Percentiles rank a stretch among this genome's conserved stretches.
These are phyloP conservation scores for Tupaia chinensis DNA, from an alignment of 2,113 vertebrate genomes.

Conservation along the genomic window DNA sequence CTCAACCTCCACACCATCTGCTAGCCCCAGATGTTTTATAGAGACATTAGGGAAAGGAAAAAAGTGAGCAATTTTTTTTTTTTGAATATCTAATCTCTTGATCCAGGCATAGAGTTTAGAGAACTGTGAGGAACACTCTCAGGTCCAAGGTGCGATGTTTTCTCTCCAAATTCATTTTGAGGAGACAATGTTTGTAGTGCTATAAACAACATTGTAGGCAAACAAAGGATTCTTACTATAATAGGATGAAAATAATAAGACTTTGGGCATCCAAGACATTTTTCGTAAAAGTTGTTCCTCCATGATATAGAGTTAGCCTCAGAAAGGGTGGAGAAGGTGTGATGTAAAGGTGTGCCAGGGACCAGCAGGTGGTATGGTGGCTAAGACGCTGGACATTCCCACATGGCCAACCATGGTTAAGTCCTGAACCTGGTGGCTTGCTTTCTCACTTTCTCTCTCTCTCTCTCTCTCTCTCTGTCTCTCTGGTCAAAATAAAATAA, in stretches of 20 bases:
- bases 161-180: constrained; percentile 54
- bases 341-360: constrained; percentile 53
- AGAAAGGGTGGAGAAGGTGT: constrained; percentile 21
- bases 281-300: not conserved
- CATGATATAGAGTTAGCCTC: constrained; percentile 10
- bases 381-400: too few species aligned
- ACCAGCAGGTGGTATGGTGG: too few species aligned
- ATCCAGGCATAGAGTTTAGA: not conserved
- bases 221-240: constrained; percentile 42
- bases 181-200: constrained; percentile 6
- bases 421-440: too few species aligned
- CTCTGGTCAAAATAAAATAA: too few species aligned
- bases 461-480: too few species aligned
- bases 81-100: not conserved
- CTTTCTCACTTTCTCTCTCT: too few species aligned
- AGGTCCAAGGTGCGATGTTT: constrained; percentile 43
- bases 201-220: constrained; percentile 33
- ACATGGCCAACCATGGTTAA: too few species aligned
- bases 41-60: not conserved
- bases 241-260: constrained; percentile 59
- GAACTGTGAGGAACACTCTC: not conserved
- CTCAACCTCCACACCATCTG: too few species aligned
- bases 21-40: not conserved
- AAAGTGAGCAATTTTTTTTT: not conserved
- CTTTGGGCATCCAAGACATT: constrained; percentile 17